phyloP scores from a whole-genome alignment of 2,113 vertebrate genomes.

The Otis tarda region DNA sequence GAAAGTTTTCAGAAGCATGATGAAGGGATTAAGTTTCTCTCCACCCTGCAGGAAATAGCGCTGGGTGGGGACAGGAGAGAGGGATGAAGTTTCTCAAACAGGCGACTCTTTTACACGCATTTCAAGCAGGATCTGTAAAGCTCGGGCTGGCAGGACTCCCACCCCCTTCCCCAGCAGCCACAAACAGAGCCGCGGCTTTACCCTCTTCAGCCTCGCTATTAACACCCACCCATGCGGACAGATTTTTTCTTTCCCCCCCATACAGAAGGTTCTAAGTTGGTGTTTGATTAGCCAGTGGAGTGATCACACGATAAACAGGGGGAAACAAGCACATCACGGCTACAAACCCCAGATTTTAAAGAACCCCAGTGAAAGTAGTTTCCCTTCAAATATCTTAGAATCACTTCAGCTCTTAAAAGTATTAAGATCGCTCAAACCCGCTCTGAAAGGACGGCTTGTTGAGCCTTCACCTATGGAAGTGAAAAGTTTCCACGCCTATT shows the following conservation, averaged over 20 bases:
- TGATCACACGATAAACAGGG: background rate
- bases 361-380: background rate
- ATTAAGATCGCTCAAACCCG: background rate
- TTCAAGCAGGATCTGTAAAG: background rate
- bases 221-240: fast-evolving
- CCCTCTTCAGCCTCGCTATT: fast-evolving
- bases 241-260: fast-evolving
- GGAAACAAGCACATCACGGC: background rate
- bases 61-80: background rate
- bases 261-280: fast-evolving
- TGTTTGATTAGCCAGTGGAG: background rate
- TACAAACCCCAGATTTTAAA: background rate
- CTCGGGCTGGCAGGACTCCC: background rate
- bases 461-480: background rate
- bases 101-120: background rate
- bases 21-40: background rate
- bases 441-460: background rate
- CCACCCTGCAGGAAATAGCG: background rate
- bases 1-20: background rate
- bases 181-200: background rate
- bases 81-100: conserved; percentile 10
- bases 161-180: background rate
- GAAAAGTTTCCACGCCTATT: background rate
- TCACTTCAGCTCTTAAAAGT: background rate
- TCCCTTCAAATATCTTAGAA: fast-evolving